phyloP scores from a whole-genome alignment of 2,797 vertebrate species.

The Oreochromis grahami region DNA sequence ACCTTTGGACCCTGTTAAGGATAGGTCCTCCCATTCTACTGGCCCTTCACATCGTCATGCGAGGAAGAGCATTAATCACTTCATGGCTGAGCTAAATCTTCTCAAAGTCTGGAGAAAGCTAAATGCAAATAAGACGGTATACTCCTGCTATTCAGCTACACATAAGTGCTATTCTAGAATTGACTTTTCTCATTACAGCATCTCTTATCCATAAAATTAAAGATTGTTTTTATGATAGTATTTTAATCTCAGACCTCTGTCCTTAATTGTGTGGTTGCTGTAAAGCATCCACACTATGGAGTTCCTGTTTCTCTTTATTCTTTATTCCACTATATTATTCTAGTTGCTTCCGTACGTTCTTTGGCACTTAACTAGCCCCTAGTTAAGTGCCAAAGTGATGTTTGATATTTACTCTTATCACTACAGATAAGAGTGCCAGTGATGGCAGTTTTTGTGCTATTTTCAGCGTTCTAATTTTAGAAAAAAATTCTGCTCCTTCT shows the following conservation, averaged over 20 bases:
- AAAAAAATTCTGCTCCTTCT: too few relatives aligned
- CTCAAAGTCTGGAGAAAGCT: neutral
- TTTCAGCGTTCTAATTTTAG: too few relatives aligned
- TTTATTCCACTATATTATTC: too few relatives aligned
- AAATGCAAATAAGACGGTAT: neutral
- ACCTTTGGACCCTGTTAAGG: neutral
- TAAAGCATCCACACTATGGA: too few relatives aligned
- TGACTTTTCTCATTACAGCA: neutral
- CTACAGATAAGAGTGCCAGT: too few relatives aligned
- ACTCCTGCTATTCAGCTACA: neutral
- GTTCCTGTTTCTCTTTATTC: too few relatives aligned
- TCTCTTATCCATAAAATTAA: neutral
- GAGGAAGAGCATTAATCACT: neutral
- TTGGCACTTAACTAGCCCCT: too few relatives aligned
- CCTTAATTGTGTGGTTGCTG: rapidly evolving
- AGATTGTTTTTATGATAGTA: neutral
- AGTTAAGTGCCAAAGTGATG: too few relatives aligned
- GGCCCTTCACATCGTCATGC: rapidly evolving
- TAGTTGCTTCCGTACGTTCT: too few relatives aligned
- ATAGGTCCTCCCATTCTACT: neutral
- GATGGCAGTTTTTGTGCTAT: too few relatives aligned
- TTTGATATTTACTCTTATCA: too few relatives aligned
- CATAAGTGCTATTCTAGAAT: neutral
- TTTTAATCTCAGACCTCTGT: neutral
- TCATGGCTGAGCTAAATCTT: neutral